Base-by-base conservation (phyloP, 2,888 invertebrate species). In the Catocala fraxini region DNA sequence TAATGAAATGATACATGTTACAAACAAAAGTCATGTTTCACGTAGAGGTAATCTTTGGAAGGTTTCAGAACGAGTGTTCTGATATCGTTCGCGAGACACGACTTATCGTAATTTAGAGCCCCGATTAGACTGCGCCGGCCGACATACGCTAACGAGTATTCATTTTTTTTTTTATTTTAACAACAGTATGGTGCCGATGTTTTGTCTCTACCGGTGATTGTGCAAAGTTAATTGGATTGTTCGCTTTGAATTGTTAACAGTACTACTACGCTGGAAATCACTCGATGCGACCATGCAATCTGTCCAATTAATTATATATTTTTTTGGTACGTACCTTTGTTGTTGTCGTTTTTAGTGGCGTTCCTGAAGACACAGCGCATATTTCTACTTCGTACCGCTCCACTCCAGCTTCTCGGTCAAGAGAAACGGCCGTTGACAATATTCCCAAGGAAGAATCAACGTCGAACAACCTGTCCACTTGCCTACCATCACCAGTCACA, bases 401-500 rank as follows among this genome's bases (percentile, higher is more conserved):
- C 63, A 97, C 96, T 41, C 97, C 98, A 71, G 96, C 95, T 89
- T 98, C 98, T 60, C 98, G 95, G 91, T 98, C 98, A 88, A 98
- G 93, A 68, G 96, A 95, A 49, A 96, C 96, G 12, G 98, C 97
- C 12, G 98, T 98, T 49, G 97, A 97, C 75, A 99, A 93, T 80
- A 98, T 97, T 51, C 99, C 99, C 83, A 97, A 95, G 75, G 97
- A 97, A 25, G 97, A 96, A 92, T 99, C 98, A 83, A 99, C 97
- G 85, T 98, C 98, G 89, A 99, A 99, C 80, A 98, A 95, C 83
- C 98, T 96, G 93, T 98, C 98, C 85, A 97, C 97, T 93, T 97
- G 97, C 75, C 95, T 95, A 68, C 96, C 97, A 73, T 92, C 94
- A 86, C 96, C 96, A 81, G 97, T 97, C 89, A 97, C 97, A 93